A percentile compares a stretch with the other conserved stretches of the same genome.
Evolutionary conservation across 1,140 invertebrate species (phyloP).

Genomic region (Meteorus sp.): DNA sequence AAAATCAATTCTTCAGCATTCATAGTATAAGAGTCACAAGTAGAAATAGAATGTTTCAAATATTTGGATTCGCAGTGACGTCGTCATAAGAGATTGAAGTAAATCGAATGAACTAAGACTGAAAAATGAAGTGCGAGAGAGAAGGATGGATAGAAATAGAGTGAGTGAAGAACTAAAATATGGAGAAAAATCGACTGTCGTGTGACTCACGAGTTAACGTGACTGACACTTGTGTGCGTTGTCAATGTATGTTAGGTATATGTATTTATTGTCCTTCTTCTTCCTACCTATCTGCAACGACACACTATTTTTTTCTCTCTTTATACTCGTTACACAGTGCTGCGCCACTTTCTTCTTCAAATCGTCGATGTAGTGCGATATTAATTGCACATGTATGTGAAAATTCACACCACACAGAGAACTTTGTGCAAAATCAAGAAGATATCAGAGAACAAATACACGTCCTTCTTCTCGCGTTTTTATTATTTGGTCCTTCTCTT

Average conservation of each 20-base stretch:
- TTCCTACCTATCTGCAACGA: constrained; percentile 10
- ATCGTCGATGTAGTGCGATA: too few species aligned
- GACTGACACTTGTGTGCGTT: constrained; percentile 22
- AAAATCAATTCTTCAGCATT: too few species aligned
- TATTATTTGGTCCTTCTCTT: too few species aligned
- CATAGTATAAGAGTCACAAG: too few species aligned
- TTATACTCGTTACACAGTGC: constrained; percentile 6
- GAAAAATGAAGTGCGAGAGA: background rate
- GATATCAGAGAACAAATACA: too few species aligned
- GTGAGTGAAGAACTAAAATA: constrained; percentile 1
- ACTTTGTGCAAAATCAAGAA: too few species aligned
- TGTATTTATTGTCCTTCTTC: background rate
- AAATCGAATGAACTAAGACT: background rate
- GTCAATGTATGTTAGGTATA: constrained; percentile 5
- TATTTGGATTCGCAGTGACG: background rate
- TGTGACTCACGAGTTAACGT: constrained; percentile 23
- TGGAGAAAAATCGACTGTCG: constrained; percentile 1
- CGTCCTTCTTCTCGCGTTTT: too few species aligned
- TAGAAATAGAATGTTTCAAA: too few species aligned
- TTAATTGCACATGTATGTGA: too few species aligned
- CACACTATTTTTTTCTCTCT: background rate
- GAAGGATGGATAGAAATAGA: background rate
- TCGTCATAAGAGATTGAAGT: too few species aligned
- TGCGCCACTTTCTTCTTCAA: constrained; percentile 21
- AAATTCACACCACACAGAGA: too few species aligned